Evolutionary conservation across 2,888 invertebrate species (phyloP), one percentile per base, ranked within the genome.

Genomic region (Scrobipalpa atriplicella): DNA sequence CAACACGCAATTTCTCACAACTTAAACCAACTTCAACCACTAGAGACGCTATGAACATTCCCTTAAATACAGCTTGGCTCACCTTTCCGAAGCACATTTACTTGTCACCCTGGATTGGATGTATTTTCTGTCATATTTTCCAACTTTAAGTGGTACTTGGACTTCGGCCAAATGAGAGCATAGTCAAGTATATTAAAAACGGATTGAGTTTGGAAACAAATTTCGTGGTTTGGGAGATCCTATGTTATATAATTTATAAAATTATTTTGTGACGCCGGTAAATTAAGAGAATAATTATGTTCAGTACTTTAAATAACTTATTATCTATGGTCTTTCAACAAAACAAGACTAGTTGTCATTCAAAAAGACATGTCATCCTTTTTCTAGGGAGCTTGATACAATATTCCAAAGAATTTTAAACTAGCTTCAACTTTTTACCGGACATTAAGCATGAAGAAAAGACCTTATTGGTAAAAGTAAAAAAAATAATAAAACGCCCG

Each of bases 11-110:
- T 29, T 5, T 62, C 71, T 74, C 67, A 29, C 75, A 65, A 76
- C 72, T 78, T 72, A 72, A 64, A 68, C 76, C 75, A 71, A 21
- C 19, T 66, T 74, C 75, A 70, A 29, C 19, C 67, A 62, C 47
- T 69, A 70, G 72, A 72, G 70, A 68, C 71, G 72, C 70, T 75
- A 78, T 79, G 82, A 84, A 80, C 78, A 78, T 77, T 83, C 77
- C 74, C 83, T 85, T 62, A 82, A 85, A 86, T 79, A 81, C 81
- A 73, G 76, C 79, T 71, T 75, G 72, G 71, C 56, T 62, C 62
- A 62, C 62, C 62, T 62, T 38, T 43, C n/a, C 11, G 47, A 29
- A 62, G 47, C 47, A 64, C 64, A 52, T 54, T 62, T 56, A 41
- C 67, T 65, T 52, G 65, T 65, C 64, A 64, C 58, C 6, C 11